A percentile compares a stretch with the other conserved stretches of the same genome.
Evolutionary conservation across 2,888 invertebrate genomes (phyloP).

Genomic region (Agonopterix heracliana): DNA sequence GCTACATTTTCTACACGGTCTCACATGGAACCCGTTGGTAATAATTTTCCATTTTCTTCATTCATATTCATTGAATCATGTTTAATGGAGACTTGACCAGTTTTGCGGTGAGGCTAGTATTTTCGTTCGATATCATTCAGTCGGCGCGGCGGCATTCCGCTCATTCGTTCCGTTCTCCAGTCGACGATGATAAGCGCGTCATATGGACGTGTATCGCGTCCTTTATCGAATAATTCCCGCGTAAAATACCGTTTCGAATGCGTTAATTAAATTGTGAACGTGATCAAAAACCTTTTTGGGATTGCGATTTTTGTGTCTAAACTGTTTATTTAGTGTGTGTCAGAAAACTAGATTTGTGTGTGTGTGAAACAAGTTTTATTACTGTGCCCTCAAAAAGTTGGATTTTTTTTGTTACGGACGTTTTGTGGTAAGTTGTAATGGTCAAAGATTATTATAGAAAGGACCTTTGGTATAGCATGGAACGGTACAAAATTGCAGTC

Average conservation of each 20-base stretch:
- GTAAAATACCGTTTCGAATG: slow-evolving; percentile 37
- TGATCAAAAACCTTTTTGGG: slow-evolving; percentile 6
- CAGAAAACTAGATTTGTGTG: slow-evolving; percentile 40
- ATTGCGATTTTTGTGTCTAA: slow-evolving; percentile 29
- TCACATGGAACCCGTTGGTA: not conserved
- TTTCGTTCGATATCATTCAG: slow-evolving; percentile 19
- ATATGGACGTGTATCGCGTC: slow-evolving; percentile 30
- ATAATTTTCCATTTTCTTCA: slow-evolving; percentile 22
- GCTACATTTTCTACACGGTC: slow-evolving; percentile 1
- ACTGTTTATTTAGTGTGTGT: slow-evolving; percentile 36
- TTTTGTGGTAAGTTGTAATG: slow-evolving; percentile 58
- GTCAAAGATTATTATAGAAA: slow-evolving; percentile 19
- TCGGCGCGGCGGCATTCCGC: slow-evolving; percentile 28
- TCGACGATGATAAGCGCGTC: slow-evolving; percentile 57
- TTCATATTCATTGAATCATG: slow-evolving; percentile 20
- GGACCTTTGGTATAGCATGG: not conserved
- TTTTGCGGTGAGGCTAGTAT: slow-evolving; percentile 8
- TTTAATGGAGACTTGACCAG: slow-evolving; percentile 13
- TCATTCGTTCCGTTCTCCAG: slow-evolving; percentile 44
- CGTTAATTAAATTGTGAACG: slow-evolving; percentile 19
- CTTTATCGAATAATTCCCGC: slow-evolving; percentile 34
- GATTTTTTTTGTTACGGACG: slow-evolving; percentile 49
- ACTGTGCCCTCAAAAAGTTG: slow-evolving; percentile 47
- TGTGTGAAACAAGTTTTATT: slow-evolving; percentile 49
- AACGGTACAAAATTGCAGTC: not conserved